Evolutionary conservation across 2,113 vertebrate genomes (phyloP).

Genomic region (Ophthalmotilapia sp.): DNA sequence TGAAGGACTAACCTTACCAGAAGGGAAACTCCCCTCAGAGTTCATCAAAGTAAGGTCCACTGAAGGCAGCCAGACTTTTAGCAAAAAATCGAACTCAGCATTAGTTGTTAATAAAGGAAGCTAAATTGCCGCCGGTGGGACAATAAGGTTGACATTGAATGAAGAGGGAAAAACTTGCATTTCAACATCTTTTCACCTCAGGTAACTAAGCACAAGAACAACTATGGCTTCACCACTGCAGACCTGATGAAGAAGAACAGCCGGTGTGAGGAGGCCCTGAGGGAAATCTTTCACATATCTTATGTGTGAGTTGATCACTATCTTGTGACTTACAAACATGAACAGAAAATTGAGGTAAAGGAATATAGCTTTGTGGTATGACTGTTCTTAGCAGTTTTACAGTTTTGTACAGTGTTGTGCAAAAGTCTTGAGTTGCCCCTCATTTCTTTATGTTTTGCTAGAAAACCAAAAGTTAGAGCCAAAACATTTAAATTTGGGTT

Average conservation of each 20-base stretch:
- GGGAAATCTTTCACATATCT: conserved; percentile 97
- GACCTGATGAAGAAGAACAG: conserved; percentile 97
- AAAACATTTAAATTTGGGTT: neutral
- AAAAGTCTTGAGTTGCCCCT: neutral
- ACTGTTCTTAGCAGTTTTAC: neutral
- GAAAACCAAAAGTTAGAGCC: neutral
- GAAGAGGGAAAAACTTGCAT: neutral
- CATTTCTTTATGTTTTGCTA: neutral
- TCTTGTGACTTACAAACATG: neutral
- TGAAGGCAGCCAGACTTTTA: neutral
- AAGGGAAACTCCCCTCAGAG: conserved; percentile 81
- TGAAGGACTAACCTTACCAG: conserved; percentile 73
- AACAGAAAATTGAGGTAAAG: neutral
- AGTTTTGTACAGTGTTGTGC: neutral
- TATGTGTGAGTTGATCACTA: conserved; percentile 80
- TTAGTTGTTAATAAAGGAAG: neutral
- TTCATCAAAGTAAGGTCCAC: conserved; percentile 86
- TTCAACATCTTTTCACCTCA: conserved; percentile 36
- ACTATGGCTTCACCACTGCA: conserved; percentile 85
- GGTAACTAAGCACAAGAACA: conserved; percentile 87
- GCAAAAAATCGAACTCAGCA: neutral
- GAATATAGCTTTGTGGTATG: neutral
- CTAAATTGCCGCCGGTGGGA: neutral
- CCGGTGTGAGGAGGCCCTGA: conserved; percentile 89
- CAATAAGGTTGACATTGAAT: neutral